These are phyloP conservation scores for Empis livida DNA, from an alignment of 2,888 invertebrate species.

Conservation along the genomic window DNA sequence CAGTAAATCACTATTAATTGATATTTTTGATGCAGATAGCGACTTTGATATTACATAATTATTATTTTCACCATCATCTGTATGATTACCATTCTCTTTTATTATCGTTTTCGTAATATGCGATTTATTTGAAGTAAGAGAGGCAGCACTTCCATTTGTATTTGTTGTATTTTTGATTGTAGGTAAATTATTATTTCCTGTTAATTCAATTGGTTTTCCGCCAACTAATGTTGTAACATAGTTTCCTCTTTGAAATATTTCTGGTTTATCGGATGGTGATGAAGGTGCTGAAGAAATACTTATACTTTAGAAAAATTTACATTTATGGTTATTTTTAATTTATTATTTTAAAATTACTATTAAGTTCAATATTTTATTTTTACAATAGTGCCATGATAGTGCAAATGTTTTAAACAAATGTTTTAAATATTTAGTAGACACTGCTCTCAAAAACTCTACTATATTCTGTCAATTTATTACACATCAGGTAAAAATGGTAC, in stretches of 20 bases:
- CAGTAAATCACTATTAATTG: conserved; percentile 32
- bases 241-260: conserved; percentile 67
- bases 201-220: conserved; percentile 32
- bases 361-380: too few relatives aligned
- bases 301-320: too few relatives aligned
- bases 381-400: too few relatives aligned
- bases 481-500: too few relatives aligned
- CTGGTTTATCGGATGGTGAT: conserved; percentile 41
- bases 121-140: conserved; percentile 9
- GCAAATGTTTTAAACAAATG: too few relatives aligned
- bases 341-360: too few relatives aligned
- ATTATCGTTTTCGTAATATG: conserved; percentile 31
- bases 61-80: conserved; percentile 16
- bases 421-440: too few relatives aligned
- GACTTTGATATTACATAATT: conserved; percentile 25
- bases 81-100: conserved; percentile 24
- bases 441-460: too few relatives aligned
- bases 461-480: too few relatives aligned
- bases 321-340: too few relatives aligned
- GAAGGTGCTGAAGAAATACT: conserved; percentile 48
- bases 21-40: conserved; percentile 32
- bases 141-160: conserved; percentile 3
- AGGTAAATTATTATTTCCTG: conserved; percentile 18
- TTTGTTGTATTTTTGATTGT: conserved; percentile 3
- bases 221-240: conserved; percentile 62